These are phyloP conservation scores for Tipula unca DNA, from an alignment of 2,888 invertebrate species.

Conservation along the genomic window DNA sequence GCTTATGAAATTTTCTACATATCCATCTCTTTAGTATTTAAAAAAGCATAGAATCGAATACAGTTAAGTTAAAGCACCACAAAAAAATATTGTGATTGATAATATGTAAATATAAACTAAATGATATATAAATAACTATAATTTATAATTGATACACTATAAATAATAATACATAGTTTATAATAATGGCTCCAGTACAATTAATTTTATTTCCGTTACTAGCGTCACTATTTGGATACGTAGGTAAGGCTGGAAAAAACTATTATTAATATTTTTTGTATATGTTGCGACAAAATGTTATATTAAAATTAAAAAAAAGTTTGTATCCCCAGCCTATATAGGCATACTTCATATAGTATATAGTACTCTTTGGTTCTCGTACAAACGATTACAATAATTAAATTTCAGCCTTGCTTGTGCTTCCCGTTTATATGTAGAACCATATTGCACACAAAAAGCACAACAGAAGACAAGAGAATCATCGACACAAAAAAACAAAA, in stretches of 20 bases:
- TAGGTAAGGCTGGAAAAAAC: not conserved
- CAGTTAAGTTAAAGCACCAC: not conserved
- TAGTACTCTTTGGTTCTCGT: not conserved
- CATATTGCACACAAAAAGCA: not conserved
- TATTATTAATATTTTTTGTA: not conserved
- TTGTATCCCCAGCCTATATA: not conserved
- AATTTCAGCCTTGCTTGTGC: not conserved
- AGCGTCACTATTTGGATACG: not conserved
- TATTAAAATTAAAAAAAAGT: not conserved
- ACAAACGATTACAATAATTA: not conserved
- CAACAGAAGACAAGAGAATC: not conserved
- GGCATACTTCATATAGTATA: not conserved
- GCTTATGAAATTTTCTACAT: not conserved
- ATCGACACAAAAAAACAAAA: not conserved
- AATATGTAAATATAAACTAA: not conserved
- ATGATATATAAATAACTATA: not conserved
- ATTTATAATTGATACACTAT: not conserved
- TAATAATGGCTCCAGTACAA: not conserved
- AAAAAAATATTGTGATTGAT: not conserved
- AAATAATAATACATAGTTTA: not conserved
- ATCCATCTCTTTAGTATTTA: not conserved
- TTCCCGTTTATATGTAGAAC: not conserved
- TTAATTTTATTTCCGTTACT: not conserved
- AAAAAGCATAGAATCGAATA: not conserved
- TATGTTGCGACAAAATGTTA: not conserved